Evolutionary conservation across 2,113 vertebrate genomes (phyloP).

Genomic region (Limanda limanda): DNA sequence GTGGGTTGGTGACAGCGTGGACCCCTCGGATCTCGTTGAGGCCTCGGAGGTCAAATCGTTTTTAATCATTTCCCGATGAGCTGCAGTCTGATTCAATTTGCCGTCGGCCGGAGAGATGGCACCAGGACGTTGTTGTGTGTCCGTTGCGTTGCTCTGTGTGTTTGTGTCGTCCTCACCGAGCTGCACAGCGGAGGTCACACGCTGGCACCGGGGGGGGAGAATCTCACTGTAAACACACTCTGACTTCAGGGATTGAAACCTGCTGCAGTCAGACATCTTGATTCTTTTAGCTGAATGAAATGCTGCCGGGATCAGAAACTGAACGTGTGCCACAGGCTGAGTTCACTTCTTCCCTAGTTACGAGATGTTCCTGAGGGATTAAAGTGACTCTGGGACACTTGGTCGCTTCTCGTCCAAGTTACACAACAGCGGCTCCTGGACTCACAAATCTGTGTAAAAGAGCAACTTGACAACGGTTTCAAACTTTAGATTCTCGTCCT

Average conservation of each 20-base stretch:
- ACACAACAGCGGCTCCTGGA: conserved; percentile 22
- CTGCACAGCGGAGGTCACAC: conserved; percentile 10
- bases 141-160: not conserved
- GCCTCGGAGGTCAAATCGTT: not conserved
- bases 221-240: conserved; percentile 3
- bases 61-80: not conserved
- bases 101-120: too few relatives aligned
- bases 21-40: conserved; percentile 1
- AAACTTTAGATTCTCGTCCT: not conserved
- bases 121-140: not conserved
- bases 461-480: not conserved
- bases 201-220: not conserved
- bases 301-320: not conserved
- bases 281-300: not conserved
- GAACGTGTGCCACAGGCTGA: not conserved
- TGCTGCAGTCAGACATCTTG: not conserved
- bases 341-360: conserved; percentile 14
- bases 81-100: conserved; percentile 20
- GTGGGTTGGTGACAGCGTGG: too few relatives aligned
- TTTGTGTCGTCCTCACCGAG: not conserved
- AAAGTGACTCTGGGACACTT: conserved; percentile 1
- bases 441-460: not conserved
- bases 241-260: not conserved
- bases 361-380: conserved; percentile 15
- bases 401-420: conserved; percentile 3